Base-by-base conservation (phyloP, 2,888 invertebrate species). In the Dendrolimus pini region DNA sequence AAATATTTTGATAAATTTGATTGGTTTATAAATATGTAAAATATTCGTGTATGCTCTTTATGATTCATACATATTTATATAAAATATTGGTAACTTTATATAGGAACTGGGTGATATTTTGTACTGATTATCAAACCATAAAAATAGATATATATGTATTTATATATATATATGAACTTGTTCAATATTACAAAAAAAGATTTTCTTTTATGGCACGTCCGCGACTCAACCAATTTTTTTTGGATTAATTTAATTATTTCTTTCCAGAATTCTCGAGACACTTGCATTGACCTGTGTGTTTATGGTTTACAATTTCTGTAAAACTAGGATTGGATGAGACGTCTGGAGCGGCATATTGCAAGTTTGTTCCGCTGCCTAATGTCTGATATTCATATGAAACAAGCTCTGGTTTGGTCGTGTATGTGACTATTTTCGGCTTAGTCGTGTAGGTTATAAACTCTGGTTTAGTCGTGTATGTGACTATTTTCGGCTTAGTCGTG, bases 361-460 rank as follows among this genome's bases (percentile, higher is more conserved):
- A 87, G 61, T 84, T 86, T 0, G 78, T 82, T 0, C 81, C 83
- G 52, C 83, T 87, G 0, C 89, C 90, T 0, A 89, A 87, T 0
- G 89, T 87, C 30, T 30, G 30, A 30, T 30, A 30, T 61, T 89
- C 85, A 56, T 86, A 87, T 0, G 77, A 77, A 0, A 82, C 66
- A 0, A 74, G 59, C 62, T 83, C 72, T 0, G 83, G 83, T 57
- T 83, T 82, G 0, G 83, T 83, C 0, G 83, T 83, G 58, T 70
- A 87, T 0, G 83, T 83, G 7, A 84, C 64, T 0, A 83, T 74
- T 66, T 87, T 77, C 0, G 85, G 85, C 47, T 86, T 85, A 0
- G 85, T 85, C 0, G 85, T 84, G 62, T 75, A 85, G 0, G 82
- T 82, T 0, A 78, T 65, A 1, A 75, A 68, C 62, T 78, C 66